These are phyloP conservation scores for Aldabrachelys gigantea DNA, from an alignment of 2,113 vertebrate species.

Conservation along the genomic window DNA sequence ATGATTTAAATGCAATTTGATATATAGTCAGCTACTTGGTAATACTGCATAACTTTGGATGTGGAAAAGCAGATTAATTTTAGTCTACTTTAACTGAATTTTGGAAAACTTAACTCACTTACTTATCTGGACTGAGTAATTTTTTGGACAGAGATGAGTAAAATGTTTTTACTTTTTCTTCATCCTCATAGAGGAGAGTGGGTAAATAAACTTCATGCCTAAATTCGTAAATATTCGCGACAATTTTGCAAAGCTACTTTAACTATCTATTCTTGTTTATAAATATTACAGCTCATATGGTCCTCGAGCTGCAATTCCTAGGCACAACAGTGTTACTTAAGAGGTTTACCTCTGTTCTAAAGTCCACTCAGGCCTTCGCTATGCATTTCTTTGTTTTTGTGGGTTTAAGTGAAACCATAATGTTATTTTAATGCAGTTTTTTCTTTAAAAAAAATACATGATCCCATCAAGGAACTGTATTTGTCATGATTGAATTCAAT, in stretches of 20 bases:
- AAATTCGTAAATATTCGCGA: neutral
- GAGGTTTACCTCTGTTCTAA: neutral
- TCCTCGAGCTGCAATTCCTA: neutral
- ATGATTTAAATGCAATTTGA: neutral
- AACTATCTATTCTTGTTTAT: neutral
- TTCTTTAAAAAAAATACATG: neutral
- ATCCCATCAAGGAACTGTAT: neutral
- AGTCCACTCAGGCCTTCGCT: neutral
- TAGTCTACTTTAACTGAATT: neutral
- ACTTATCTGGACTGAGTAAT: accelerated
- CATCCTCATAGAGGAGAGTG: neutral
- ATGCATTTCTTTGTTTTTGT: neutral
- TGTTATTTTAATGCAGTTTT: constrained; percentile 11
- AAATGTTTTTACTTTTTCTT: neutral
- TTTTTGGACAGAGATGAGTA: neutral
- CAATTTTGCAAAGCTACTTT: neutral
- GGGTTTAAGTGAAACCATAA: neutral
- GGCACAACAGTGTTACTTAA: neutral
- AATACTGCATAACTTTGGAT: neutral
- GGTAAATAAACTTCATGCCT: neutral
- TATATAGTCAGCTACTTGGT: neutral
- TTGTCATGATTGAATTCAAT: neutral
- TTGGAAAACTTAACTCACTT: neutral
- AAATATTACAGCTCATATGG: neutral
- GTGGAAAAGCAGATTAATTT: neutral